Percentiles rank a stretch among this genome's conserved stretches.
These are phyloP conservation scores for Benitochromis conjunctus DNA, from an alignment of 2,113 vertebrate genomes.

Conservation along the genomic window DNA sequence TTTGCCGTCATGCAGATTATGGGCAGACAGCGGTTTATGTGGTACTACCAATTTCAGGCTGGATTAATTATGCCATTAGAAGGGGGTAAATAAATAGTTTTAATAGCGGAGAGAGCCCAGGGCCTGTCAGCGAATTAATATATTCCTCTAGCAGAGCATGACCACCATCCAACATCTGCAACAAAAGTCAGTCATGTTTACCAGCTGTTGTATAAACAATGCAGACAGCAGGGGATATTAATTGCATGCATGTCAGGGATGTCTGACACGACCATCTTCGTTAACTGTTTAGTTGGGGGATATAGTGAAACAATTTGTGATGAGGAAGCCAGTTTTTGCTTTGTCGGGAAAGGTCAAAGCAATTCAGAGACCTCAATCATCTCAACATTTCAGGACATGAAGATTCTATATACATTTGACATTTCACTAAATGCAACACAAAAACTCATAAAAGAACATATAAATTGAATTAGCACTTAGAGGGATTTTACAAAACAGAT, in stretches of 20 bases:
- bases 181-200: slow-evolving; percentile 57
- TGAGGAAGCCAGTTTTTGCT: slow-evolving; percentile 17
- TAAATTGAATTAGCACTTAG: background rate
- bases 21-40: slow-evolving; percentile 47
- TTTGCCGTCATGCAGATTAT: slow-evolving; percentile 47
- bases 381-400: background rate
- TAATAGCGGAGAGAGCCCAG: slow-evolving; percentile 51
- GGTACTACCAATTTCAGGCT: slow-evolving; percentile 59
- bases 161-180: slow-evolving; percentile 53
- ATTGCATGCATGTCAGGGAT: slow-evolving; percentile 43
- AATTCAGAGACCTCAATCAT: background rate
- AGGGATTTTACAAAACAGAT: background rate
- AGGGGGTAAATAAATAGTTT: slow-evolving; percentile 63
- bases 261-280: slow-evolving; percentile 30
- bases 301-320: slow-evolving; percentile 9
- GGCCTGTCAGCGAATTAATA: slow-evolving; percentile 52
- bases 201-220: slow-evolving; percentile 46
- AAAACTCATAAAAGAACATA: background rate
- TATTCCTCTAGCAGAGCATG: slow-evolving; percentile 57
- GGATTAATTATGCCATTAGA: slow-evolving; percentile 66
- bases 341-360: slow-evolving; percentile 5
- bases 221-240: slow-evolving; percentile 49
- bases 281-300: slow-evolving; percentile 39
- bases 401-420: background rate
- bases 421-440: background rate